Evolutionary conservation across 2,113 vertebrate species (phyloP).

Genomic region (Ceuthmochares aereus): DNA sequence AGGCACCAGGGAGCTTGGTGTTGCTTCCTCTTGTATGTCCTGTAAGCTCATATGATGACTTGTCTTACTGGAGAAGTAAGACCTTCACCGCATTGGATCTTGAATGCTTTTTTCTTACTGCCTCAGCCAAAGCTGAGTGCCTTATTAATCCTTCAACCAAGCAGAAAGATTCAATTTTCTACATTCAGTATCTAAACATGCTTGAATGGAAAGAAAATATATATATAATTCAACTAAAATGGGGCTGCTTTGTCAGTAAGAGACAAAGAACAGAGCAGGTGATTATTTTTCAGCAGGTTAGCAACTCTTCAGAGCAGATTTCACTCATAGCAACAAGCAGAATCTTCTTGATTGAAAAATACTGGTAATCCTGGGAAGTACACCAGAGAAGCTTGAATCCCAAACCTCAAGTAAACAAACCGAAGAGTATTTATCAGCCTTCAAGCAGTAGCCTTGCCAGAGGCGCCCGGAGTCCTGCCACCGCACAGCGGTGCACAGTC

Average conservation of each 20-base stretch:
- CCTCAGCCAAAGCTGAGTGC: rapidly evolving
- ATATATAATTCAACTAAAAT: background rate
- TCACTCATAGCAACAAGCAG: background rate
- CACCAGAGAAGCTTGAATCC: background rate
- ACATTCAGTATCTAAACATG: background rate
- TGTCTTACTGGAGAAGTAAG: background rate
- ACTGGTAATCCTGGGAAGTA: background rate
- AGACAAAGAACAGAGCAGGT: background rate
- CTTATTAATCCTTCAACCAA: background rate
- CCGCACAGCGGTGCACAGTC: background rate
- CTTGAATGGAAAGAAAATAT: background rate
- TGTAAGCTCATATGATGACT: background rate
- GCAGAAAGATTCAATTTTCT: background rate
- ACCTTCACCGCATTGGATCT: background rate
- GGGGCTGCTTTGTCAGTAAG: background rate
- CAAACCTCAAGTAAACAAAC: background rate
- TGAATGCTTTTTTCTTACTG: background rate
- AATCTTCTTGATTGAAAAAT: background rate
- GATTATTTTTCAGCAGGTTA: background rate
- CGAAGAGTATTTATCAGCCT: background rate
- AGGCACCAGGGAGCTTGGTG: rapidly evolving
- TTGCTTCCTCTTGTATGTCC: background rate
- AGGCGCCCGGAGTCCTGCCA: background rate
- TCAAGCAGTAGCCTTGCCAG: background rate
- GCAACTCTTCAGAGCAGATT: background rate